Conservation (phyloP, 2,113 vertebrate species). For the Dendrocopos noguchii region DNA sequence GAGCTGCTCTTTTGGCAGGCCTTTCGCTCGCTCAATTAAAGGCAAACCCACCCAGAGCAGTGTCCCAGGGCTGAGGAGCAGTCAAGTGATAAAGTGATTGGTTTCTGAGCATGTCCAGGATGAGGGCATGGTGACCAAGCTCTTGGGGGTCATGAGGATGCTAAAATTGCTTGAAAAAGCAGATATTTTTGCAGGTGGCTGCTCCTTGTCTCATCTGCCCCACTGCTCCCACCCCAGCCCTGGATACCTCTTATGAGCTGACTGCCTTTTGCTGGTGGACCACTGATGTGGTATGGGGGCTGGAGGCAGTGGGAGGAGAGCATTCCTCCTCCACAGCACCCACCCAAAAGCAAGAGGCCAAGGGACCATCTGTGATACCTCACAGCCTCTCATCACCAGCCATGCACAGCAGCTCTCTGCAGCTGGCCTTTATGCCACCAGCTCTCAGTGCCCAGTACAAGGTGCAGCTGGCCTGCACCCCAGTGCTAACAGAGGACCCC, state of each 20-base stretch:
- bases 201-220: neutral
- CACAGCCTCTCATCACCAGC: neutral
- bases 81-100: neutral
- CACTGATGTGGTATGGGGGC: accelerated
- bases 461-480: neutral
- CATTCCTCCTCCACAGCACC: neutral
- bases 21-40: neutral
- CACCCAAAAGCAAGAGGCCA: neutral
- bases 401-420: accelerated
- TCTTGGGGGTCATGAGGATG: neutral
- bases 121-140: neutral
- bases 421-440: neutral
- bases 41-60: neutral
- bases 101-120: neutral
- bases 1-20: neutral
- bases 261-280: neutral
- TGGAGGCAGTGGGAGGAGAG: neutral
- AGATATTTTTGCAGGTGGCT: neutral
- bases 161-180: neutral
- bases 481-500: neutral
- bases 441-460: accelerated
- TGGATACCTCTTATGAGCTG: neutral
- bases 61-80: neutral
- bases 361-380: neutral
- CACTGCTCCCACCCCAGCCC: neutral